Base-by-base conservation (phyloP, 2,888 invertebrate species). In the Megastigmus dorsalis region DNA sequence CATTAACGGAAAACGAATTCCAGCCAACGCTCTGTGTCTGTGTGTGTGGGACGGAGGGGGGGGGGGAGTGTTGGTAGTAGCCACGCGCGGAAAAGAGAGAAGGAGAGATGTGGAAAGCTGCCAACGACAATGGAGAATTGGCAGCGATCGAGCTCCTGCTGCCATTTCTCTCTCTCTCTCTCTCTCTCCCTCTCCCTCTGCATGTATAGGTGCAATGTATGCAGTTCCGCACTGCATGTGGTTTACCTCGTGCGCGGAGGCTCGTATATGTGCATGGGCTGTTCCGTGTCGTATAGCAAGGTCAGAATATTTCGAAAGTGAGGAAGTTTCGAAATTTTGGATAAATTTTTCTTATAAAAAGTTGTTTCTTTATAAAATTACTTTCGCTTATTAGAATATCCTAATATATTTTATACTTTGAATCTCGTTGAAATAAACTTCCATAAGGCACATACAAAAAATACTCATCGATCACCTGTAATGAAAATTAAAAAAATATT, bases 81-180 rank as follows among this genome's bases (percentile, higher is more conserved):
- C 38, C 13, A 15, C 30, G 60, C 54, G 72, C 18, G 20, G 57
- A 18, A 38, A 36, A 30, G 50, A 48, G 28, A 9, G 18, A 10
- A 28, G 2, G 38, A 36, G 62, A 59, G 76, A 75, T 76, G 82
- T 84, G 85, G 85, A 82, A 79, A 75, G 74, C 76, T 84, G 85
- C 85, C 85, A 85, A 83, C 76, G 79, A 82, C 82, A 84, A 85
- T 82, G 81, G 82, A 79, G 81, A 84, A 84, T 84, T 84, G 84
- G 82, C 84, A 84, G 80, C 80, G 80, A 83, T 82, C 80, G 80
- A 80, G 77, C 33, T 57, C n/a, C n/a, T n/a, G n/a, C n/a, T 43
- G 18, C 50, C 38, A 30, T 13, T 26, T 26, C 18, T 10, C 26
- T 9, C n/a, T n/a, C n/a, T n/a, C n/a, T n/a, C n/a, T n/a, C n/a